Base-by-base conservation (phyloP, 1,140 invertebrate genomes). In the Bombus soroeensis region DNA sequence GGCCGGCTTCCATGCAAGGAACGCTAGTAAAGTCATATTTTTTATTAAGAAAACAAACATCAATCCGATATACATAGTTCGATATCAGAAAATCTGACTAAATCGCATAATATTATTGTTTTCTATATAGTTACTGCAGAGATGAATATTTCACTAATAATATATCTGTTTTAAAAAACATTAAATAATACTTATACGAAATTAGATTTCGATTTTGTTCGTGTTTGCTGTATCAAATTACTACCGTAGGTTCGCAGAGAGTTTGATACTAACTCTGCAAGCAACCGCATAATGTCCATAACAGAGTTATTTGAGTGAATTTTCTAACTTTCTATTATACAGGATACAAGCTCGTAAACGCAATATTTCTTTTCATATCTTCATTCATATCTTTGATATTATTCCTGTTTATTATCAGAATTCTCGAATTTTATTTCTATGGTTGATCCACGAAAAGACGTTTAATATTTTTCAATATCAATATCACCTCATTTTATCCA, bases 391-490 rank as follows among this genome's bases (percentile, higher is more conserved):
- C 25, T 18, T 22, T 18, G 32, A 68, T 39, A 22, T 39, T 6
- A 12, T 28, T 25, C 0, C 39, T 39, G 12, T 18, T 4, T 68
- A 68, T 18, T 68, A 37, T 37, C 18, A 37, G 0, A 37, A 32
- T 5, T 37, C 34, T 25, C 8, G 22, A 53, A 34, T 8, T 13
- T 32, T 53, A 25, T 74, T 47, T 32, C n/a, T 37, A 25, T 32
- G 39, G n/a, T 64, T 18, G 12, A 66, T 13, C 6, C 64, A 66
- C 2, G n/a, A 18, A n/a, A 66, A 66, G 3, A 37, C 34, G 34
- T 70, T 70, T 39, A 70, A 66, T 66, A 66, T 75, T 76, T 59
- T 59, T 47, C 22, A 28, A 75, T 34, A 57, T 34, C 34, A n/a
- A 62, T 37, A 22, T 53, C 34, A 53, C n/a, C 13, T 28, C 6